Evolutionary conservation across 2,888 invertebrate species (phyloP), one percentile per base, ranked within the genome.

Genomic region (Nemapogon koenigi): DNA sequence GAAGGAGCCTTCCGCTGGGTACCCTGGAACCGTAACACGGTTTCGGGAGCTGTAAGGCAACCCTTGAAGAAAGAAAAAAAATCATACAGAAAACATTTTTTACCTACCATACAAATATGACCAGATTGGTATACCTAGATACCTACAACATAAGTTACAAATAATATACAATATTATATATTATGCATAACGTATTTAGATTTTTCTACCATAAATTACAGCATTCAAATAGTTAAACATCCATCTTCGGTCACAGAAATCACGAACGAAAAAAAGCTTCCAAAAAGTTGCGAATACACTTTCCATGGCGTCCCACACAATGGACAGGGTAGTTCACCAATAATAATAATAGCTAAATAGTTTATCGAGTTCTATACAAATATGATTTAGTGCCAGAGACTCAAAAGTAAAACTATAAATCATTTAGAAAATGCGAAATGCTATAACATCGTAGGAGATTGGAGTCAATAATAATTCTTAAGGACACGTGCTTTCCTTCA

Each of bases 311-410:
- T n/a, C 19, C 13, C 62, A 51, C 62, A 72, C 64, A 71, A 69
- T 63, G 50, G 52, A 49, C 45, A 49, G 59, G 62, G 62, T 65
- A 70, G 63, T 62, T 66, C 57, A 62, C 67, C 63, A 68, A 66
- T 72, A 26, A 26, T 38, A 73, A 69, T 65, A 70, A 73, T 70
- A 72, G 66, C 67, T 73, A 76, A n/a, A 75, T 78, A 75, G 72
- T 78, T 75, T 75, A 69, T 71, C 65, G 65, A 72, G 61, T 69
- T 70, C 65, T 59, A 70, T 73, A 72, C 62, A 71, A 59, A 66
- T 53, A 64, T 75, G 76, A 78, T 76, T 76, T 75, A 75, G 59
- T 65, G 57, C 58, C 58, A 25, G 16, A 22, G 31, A 32, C 59
- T 73, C 71, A 64, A 73, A 13, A n/a, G 70, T 71, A 66, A 50